Evolutionary conservation across 2,113 vertebrate genomes (phyloP).

Genomic region (Zosterops hypoxanthus): DNA sequence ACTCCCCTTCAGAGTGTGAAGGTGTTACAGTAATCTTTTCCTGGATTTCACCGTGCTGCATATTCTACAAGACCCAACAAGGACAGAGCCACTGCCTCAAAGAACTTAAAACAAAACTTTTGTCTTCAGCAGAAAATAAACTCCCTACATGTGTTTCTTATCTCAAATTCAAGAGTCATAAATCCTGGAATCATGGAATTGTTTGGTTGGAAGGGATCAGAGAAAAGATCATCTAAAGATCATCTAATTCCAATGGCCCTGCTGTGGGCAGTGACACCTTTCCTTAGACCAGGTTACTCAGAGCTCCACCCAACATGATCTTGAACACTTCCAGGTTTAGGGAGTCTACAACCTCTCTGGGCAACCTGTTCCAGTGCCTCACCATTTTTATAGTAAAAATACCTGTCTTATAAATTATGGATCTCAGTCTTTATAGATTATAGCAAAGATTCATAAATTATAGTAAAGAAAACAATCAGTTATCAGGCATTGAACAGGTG

Average conservation of each 20-base stretch:
- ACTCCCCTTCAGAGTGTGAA: background rate
- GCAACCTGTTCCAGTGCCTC: background rate
- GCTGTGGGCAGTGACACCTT: accelerated
- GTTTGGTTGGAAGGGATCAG: background rate
- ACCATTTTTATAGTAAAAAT: background rate
- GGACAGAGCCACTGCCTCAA: background rate
- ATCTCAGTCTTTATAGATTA: background rate
- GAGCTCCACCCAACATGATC: accelerated
- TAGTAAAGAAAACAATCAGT: background rate
- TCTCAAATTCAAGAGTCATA: background rate
- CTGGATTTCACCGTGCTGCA: background rate
- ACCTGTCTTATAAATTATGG: background rate
- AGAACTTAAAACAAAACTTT: background rate
- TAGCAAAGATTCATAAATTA: background rate
- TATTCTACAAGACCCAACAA: background rate
- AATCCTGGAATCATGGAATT: background rate
- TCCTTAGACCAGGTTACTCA: background rate
- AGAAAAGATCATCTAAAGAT: background rate
- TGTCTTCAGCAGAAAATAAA: background rate
- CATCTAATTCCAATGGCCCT: background rate
- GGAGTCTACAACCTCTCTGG: background rate
- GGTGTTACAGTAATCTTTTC: background rate
- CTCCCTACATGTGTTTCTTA: background rate
- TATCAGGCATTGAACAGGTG: background rate
- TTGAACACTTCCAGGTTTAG: background rate